These are phyloP conservation scores for Mystacides longicornis DNA, from an alignment of 2,888 invertebrate genomes.

Conservation along the genomic window DNA sequence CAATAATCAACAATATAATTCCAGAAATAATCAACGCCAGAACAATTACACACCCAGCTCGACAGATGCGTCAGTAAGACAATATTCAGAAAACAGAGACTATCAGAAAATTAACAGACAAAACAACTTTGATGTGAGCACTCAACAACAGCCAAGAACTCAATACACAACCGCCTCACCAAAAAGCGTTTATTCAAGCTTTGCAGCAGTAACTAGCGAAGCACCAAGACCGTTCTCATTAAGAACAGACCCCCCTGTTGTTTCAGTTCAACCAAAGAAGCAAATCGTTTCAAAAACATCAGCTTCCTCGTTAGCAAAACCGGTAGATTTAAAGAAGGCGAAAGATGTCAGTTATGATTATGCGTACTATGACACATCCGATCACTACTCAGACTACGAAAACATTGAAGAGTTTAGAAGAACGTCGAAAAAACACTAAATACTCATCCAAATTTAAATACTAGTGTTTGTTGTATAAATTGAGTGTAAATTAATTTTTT, in stretches of 20 bases:
- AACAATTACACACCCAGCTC: slow-evolving; percentile 29
- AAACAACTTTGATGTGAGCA: slow-evolving; percentile 11
- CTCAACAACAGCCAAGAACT: slow-evolving; percentile 20
- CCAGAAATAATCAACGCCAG: background rate
- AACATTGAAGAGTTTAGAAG: slow-evolving; percentile 58
- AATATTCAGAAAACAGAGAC: slow-evolving; percentile 7
- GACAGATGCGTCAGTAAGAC: slow-evolving; percentile 28
- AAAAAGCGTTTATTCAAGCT: slow-evolving; percentile 21
- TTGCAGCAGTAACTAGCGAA: slow-evolving; percentile 23
- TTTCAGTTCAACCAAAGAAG: slow-evolving; percentile 16
- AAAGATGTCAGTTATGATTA: slow-evolving; percentile 71
- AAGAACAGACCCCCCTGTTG: slow-evolving; percentile 26
- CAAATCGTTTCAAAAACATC: slow-evolving; percentile 15
- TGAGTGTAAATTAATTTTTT: slow-evolving; percentile 3
- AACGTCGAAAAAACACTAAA: slow-evolving; percentile 32
- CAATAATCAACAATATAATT: background rate
- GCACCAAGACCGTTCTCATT: slow-evolving; percentile 35
- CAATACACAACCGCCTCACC: slow-evolving; percentile 27
- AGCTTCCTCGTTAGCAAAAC: slow-evolving; percentile 28
- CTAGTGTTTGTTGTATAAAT: background rate
- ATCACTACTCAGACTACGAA: slow-evolving; percentile 51
- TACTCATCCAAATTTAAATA: background rate
- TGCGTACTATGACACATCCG: slow-evolving; percentile 72
- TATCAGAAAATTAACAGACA: slow-evolving; percentile 5
- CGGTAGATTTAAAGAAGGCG: slow-evolving; percentile 32